Percentiles rank a stretch among this genome's conserved stretches.
Evolutionary conservation across 2,888 invertebrate genomes (phyloP).

Genomic region (Lissonota sp.): DNA sequence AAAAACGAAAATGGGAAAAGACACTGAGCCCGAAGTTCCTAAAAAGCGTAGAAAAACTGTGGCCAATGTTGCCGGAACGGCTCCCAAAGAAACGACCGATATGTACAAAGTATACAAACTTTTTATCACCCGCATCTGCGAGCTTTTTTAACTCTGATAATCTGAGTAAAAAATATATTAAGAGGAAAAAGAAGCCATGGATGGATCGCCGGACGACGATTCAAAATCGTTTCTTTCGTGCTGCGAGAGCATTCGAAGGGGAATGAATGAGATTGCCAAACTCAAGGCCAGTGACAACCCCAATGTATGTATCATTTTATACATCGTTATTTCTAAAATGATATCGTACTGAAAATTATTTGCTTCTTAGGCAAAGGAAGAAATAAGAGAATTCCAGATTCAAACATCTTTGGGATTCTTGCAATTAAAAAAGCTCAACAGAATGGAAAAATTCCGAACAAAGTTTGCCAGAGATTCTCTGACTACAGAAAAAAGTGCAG

Average conservation of each 20-base stretch:
- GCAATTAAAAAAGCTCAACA: slow-evolving; percentile 94
- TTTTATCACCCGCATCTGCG: slow-evolving; percentile 11
- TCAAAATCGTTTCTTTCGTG: slow-evolving; percentile 88
- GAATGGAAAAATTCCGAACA: slow-evolving; percentile 94
- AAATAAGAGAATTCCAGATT: slow-evolving; percentile 88
- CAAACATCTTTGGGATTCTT: slow-evolving; percentile 92
- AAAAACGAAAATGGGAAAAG: slow-evolving; percentile 75
- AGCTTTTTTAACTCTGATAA: slow-evolving; percentile 27
- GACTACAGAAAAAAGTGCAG: slow-evolving; percentile 93
- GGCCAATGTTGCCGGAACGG: slow-evolving; percentile 62
- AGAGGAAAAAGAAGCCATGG: slow-evolving; percentile 90
- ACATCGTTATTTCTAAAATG: slow-evolving; percentile 17
- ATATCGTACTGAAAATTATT: slow-evolving; percentile 36
- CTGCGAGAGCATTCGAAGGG: slow-evolving; percentile 89
- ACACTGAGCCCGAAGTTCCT: slow-evolving; percentile 75
- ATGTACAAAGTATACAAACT: slow-evolving; percentile 76
- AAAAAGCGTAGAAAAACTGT: slow-evolving; percentile 78
- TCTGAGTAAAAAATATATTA: slow-evolving; percentile 79
- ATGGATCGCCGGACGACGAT: slow-evolving; percentile 88
- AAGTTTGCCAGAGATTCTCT: slow-evolving; percentile 93
- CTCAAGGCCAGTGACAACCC: slow-evolving; percentile 87
- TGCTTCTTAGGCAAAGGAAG: slow-evolving; percentile 85
- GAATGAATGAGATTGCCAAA: slow-evolving; percentile 89
- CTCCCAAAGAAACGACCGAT: slow-evolving; percentile 74
- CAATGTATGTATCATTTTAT: slow-evolving; percentile 83